Conservation (phyloP, 2,113 vertebrate species). For the Gopherus evgoodei region DNA sequence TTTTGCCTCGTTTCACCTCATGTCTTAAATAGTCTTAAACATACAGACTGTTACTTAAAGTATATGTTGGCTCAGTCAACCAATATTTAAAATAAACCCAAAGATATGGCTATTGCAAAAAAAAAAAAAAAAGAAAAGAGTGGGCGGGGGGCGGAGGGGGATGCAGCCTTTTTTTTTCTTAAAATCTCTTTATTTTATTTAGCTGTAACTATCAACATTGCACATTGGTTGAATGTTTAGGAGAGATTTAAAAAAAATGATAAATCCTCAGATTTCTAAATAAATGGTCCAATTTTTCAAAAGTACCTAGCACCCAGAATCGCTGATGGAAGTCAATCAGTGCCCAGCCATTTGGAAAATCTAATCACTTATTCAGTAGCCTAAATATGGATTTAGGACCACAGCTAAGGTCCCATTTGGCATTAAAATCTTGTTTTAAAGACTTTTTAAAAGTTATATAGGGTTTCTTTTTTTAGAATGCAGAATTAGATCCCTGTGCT, state of each 20-base stretch:
- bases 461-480: not conserved
- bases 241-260: not conserved
- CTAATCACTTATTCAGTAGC: not conserved
- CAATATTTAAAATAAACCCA: not conserved
- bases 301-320: not conserved
- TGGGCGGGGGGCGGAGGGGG: too few species aligned
- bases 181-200: not conserved
- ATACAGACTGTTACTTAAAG: not conserved
- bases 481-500: not conserved
- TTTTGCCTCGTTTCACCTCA: not conserved
- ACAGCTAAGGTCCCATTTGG: not conserved
- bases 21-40: not conserved
- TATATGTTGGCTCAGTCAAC: not conserved
- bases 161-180: not conserved
- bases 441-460: not conserved
- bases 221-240: not conserved
- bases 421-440: not conserved
- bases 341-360: not conserved
- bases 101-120: not conserved
- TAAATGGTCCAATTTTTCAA: not conserved
- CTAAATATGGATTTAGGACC: not conserved
- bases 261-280: not conserved
- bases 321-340: not conserved
- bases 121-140: too few species aligned
- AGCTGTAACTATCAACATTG: not conserved